phyloP scores from a whole-genome alignment of 2,113 vertebrate species.

The Ptilorrhoa leucosticta region DNA sequence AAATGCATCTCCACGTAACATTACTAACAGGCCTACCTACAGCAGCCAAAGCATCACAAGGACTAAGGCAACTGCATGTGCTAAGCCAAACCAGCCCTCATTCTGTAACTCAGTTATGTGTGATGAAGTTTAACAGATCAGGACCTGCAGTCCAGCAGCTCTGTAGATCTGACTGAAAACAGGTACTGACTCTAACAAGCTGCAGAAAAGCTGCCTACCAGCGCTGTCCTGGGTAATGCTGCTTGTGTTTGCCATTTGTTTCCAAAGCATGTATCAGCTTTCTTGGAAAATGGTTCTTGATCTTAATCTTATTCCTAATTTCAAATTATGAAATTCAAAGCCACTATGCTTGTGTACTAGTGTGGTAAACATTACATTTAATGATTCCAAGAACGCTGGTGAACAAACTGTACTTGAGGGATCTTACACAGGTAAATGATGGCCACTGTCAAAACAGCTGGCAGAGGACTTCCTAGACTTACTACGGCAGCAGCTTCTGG shows the following conservation, averaged over 20 bases:
- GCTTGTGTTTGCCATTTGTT: not conserved
- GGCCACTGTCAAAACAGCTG: not conserved
- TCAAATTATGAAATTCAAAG: not conserved
- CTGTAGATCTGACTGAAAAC: not conserved
- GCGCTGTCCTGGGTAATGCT: not conserved
- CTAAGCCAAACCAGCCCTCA: not conserved
- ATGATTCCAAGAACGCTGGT: fast-evolving
- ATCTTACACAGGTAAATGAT: not conserved
- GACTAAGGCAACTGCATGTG: not conserved
- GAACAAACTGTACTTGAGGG: not conserved
- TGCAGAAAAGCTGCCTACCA: not conserved
- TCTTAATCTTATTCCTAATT: not conserved
- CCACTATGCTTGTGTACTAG: not conserved
- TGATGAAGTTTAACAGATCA: not conserved
- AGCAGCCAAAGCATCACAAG: fast-evolving
- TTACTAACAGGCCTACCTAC: not conserved
- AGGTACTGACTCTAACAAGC: not conserved
- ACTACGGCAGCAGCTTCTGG: not conserved
- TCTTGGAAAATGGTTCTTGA: not conserved
- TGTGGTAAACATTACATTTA: not conserved
- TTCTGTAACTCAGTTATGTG: not conserved
- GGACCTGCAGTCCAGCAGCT: not conserved
- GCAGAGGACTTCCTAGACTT: not conserved
- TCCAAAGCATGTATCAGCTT: not conserved
- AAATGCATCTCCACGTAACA: fast-evolving